Conservation (phyloP, 1,140 invertebrate genomes). For the Harpegnathos saltator region DNA sequence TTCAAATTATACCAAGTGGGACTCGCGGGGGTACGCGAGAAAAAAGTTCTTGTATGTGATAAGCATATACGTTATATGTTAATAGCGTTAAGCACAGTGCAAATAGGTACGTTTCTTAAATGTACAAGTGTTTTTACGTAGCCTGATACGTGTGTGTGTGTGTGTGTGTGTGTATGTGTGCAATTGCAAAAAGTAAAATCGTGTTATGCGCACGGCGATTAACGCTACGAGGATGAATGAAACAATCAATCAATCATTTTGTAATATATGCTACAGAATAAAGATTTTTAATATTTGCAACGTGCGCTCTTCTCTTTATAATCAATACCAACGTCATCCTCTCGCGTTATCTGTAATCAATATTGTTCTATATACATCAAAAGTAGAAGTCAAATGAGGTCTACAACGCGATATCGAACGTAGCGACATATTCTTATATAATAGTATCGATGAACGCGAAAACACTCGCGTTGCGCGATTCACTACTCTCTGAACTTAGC, state of each 20-base stretch:
- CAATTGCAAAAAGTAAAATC: constrained; percentile 3
- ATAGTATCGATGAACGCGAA: background rate
- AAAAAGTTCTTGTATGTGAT: background rate
- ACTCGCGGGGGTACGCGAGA: no score
- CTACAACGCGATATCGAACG: background rate
- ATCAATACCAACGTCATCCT: constrained; percentile 2
- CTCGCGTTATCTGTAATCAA: constrained; percentile 20
- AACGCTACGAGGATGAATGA: constrained; percentile 21
- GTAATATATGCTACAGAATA: constrained; percentile 40
- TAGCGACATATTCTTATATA: background rate
- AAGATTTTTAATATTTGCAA: constrained; percentile 38
- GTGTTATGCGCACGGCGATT: background rate
- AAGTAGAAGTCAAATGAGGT: background rate
- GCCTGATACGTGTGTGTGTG: no score
- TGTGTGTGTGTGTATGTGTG: background rate
- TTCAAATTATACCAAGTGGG: background rate
- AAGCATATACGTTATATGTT: background rate
- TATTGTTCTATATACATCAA: constrained; percentile 45
- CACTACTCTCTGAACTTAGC: constrained; percentile 94
- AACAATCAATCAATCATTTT: no score
- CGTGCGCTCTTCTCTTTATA: background rate
- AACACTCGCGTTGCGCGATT: constrained; percentile 24
- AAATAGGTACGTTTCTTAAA: constrained; percentile 7
- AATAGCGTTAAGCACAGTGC: constrained; percentile 21
- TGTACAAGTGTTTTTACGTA: constrained; percentile 22